Evolutionary conservation across 37 sponge, comb jelly and placozoan species (phyloP).

Genomic region (Amphimedon queenslandica): DNA sequence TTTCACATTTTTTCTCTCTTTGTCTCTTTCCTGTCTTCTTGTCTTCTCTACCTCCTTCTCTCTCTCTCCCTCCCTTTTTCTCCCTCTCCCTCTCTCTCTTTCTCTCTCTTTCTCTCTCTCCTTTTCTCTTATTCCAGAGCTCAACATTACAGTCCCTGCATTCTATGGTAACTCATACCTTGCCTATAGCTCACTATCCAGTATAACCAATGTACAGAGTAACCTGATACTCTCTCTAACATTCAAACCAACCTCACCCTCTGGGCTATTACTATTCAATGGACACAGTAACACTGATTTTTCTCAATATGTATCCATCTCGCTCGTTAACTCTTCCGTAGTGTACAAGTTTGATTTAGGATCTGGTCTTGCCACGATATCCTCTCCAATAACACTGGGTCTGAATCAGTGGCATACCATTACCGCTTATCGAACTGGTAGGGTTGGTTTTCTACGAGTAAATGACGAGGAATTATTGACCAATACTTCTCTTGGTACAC

Average conservation of each 20-base stretch:
- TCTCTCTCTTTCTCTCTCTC: not conserved
- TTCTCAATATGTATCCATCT: slow-evolving; percentile 34
- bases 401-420: slow-evolving; percentile 34
- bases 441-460: slow-evolving; percentile 23
- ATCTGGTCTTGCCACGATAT: slow-evolving; percentile 3
- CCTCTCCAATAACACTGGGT: not conserved
- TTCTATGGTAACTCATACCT: slow-evolving; percentile 58
- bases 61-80: not conserved
- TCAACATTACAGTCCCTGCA: slow-evolving; percentile 27
- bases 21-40: not conserved
- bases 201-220: not conserved
- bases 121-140: not conserved
- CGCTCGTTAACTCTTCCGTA: slow-evolving; percentile 26
- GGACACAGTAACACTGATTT: slow-evolving; percentile 19
- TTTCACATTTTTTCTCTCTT: not conserved
- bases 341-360: slow-evolving; percentile 37
- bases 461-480: slow-evolving; percentile 1
- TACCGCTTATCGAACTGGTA: not conserved
- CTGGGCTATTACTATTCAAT: slow-evolving; percentile 52
- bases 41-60: not conserved
- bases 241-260: slow-evolving; percentile 16
- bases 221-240: slow-evolving; percentile 32
- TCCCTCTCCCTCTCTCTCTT: not conserved
- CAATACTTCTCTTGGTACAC: not conserved
- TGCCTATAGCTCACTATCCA: slow-evolving; percentile 15